phyloP scores from a whole-genome alignment of 92 coral and sea anemone genomes.

The Palythoa grandis region DNA sequence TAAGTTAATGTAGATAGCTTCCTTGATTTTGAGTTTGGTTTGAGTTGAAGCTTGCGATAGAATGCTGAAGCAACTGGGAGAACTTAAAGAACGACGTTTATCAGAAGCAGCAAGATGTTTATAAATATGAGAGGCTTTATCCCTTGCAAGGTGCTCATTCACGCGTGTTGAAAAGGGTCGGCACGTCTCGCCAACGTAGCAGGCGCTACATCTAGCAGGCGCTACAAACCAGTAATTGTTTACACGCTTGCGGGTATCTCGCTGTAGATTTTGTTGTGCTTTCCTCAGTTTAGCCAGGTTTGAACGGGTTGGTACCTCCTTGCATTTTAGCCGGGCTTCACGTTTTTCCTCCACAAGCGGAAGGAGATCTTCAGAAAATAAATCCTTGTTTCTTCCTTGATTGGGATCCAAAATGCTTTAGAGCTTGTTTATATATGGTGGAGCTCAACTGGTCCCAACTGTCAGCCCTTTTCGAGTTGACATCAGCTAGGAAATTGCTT shows the following conservation, averaged over 20 bases:
- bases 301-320: slow-evolving; percentile 7
- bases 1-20: too few species aligned
- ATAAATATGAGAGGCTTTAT: too few species aligned
- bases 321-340: background rate
- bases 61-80: too few species aligned
- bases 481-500: background rate
- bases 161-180: too few species aligned
- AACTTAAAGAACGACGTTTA: too few species aligned
- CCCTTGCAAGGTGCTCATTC: too few species aligned
- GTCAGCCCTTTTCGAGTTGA: slow-evolving; percentile 3
- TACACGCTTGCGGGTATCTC: slow-evolving; percentile 5
- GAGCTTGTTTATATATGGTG: background rate
- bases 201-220: too few species aligned
- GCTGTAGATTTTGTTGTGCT: slow-evolving; percentile 10
- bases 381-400: background rate
- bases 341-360: background rate
- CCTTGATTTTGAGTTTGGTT: too few species aligned
- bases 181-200: too few species aligned
- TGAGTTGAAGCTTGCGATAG: too few species aligned
- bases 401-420: slow-evolving; percentile 3
- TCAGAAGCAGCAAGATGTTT: too few species aligned
- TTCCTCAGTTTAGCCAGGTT: slow-evolving; percentile 14
- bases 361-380: slow-evolving; percentile 1
- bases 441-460: background rate
- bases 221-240: slow-evolving; percentile 21